Evolutionary conservation across 2,113 vertebrate genomes (phyloP).

Genomic region (Nanorana parkeri): DNA sequence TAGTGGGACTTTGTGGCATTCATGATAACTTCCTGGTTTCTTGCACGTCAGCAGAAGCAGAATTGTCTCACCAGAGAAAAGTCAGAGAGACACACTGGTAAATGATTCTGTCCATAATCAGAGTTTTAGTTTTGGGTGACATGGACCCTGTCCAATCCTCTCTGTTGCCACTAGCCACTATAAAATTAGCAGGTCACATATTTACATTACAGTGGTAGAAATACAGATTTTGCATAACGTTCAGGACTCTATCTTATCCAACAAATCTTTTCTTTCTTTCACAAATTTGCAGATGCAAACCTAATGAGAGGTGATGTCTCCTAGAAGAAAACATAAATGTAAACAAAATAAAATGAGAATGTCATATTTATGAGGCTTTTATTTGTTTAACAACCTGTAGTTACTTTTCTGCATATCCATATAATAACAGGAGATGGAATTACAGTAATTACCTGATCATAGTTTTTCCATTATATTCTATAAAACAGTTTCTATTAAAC

Average conservation of each 20-base stretch:
- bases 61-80: too few species aligned
- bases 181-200: neutral
- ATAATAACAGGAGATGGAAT: slow-evolving; percentile 36
- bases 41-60: too few species aligned
- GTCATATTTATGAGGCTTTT: slow-evolving; percentile 33
- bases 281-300: slow-evolving; percentile 17
- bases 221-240: neutral
- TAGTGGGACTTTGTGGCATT: too few species aligned
- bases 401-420: slow-evolving; percentile 27
- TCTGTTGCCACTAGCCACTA: too few species aligned
- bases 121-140: too few species aligned
- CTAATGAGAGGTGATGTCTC: neutral
- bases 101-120: too few species aligned
- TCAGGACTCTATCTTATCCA: neutral
- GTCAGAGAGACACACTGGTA: too few species aligned
- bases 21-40: too few species aligned
- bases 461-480: slow-evolving; percentile 34
- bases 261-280: neutral
- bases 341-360: neutral
- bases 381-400: slow-evolving; percentile 46
- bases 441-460: slow-evolving; percentile 48
- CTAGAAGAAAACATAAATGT: slow-evolving; percentile 24
- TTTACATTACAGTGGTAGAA: neutral
- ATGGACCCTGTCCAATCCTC: too few species aligned
- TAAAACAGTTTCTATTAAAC: slow-evolving; percentile 29